Conservation (phyloP, 2,888 invertebrate species). For the Pinctada fucata region DNA sequence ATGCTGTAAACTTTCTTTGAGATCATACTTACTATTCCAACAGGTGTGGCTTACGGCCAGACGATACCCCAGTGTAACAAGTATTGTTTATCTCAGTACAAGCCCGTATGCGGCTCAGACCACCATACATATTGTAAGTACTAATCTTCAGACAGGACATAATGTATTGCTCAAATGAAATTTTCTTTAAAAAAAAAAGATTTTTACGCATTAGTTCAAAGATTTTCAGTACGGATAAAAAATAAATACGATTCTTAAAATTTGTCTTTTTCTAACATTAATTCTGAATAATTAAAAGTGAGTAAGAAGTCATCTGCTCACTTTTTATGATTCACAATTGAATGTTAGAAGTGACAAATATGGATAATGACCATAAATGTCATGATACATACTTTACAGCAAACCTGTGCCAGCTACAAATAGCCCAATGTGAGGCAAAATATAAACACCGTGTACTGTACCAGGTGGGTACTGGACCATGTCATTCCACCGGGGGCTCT, state of each 20-base stretch:
- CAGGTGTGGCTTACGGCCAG: background rate
- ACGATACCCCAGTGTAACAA: slow-evolving; percentile 7
- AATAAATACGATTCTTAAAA: too few relatives aligned
- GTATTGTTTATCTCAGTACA: slow-evolving; percentile 22
- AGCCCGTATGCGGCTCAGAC: slow-evolving; percentile 37
- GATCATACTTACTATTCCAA: background rate
- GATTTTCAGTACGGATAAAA: too few relatives aligned
- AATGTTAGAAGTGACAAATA: too few relatives aligned
- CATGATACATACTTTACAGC: background rate
- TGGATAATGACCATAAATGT: too few relatives aligned
- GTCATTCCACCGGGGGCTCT: background rate
- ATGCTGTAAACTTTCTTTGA: too few relatives aligned
- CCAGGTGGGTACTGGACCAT: slow-evolving; percentile 11
- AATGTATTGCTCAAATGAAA: too few relatives aligned
- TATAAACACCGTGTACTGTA: slow-evolving; percentile 11
- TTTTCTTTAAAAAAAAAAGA: too few relatives aligned
- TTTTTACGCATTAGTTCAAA: too few relatives aligned
- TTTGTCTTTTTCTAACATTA: too few relatives aligned
- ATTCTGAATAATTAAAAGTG: too few relatives aligned
- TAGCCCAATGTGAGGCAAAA: slow-evolving; percentile 30
- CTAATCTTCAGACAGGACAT: background rate
- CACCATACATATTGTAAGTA: slow-evolving; percentile 33
- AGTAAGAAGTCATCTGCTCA: too few relatives aligned
- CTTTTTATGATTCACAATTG: too few relatives aligned
- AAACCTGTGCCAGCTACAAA: slow-evolving; percentile 23